phyloP scores from a whole-genome alignment of 2,797 vertebrate species.

The Acanthis flammea region DNA sequence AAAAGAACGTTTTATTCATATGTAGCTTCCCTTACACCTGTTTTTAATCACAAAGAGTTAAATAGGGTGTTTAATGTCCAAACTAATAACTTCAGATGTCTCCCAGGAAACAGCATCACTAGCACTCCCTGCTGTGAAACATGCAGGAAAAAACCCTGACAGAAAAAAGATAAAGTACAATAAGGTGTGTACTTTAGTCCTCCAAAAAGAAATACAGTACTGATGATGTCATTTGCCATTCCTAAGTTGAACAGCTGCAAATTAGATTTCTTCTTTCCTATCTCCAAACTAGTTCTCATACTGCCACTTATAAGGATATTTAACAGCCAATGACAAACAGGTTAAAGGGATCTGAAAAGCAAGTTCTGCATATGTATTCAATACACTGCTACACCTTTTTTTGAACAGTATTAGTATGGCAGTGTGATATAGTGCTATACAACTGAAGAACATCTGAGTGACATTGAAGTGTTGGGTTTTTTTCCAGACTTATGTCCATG shows the following conservation, averaged over 20 bases:
- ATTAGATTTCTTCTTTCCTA: neutral
- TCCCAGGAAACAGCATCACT: neutral
- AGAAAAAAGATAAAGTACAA: neutral
- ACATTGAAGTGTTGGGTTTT: neutral
- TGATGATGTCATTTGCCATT: neutral
- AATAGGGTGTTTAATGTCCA: neutral
- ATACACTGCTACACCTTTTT: neutral
- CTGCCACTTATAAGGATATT: neutral
- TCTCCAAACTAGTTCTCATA: neutral
- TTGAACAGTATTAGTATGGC: neutral
- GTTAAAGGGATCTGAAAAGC: neutral
- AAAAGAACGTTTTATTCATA: neutral
- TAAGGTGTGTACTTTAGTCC: neutral
- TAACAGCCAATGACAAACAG: neutral
- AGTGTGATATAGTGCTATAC: neutral
- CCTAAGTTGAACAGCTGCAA: neutral
- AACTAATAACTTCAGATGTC: neutral
- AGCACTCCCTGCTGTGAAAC: neutral
- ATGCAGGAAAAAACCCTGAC: neutral
- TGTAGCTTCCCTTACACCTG: neutral
- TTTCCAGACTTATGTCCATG: neutral
- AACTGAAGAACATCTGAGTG: neutral
- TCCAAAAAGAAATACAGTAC: neutral
- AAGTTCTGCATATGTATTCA: neutral
- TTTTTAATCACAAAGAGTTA: conserved; percentile 7